phyloP scores from a whole-genome alignment of 2,888 invertebrate species.

The Sphaerolaimus hirsutus region DNA sequence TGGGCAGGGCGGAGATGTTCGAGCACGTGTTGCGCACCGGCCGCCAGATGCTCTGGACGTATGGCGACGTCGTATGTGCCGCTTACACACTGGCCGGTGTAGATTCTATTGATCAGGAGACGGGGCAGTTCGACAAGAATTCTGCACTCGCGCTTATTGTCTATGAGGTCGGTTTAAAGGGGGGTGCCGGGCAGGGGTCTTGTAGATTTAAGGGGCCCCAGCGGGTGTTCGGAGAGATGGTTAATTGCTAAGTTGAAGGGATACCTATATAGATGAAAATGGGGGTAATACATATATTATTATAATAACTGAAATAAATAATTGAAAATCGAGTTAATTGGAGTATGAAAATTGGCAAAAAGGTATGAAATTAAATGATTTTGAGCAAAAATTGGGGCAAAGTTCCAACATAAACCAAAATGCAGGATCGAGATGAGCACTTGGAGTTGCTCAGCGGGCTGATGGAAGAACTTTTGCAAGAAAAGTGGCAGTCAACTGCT shows the following conservation, averaged over 20 bases:
- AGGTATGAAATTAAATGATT: too few relatives aligned
- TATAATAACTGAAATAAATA: too few relatives aligned
- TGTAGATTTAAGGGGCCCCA: too few relatives aligned
- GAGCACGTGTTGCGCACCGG: slow-evolving; percentile 87
- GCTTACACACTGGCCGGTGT: slow-evolving; percentile 81
- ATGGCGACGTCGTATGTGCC: slow-evolving; percentile 72
- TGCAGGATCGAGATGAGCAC: slow-evolving; percentile 71
- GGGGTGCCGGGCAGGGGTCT: neutral
- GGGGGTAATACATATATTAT: too few relatives aligned
- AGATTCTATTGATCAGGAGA: slow-evolving; percentile 72
- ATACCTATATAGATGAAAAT: too few relatives aligned
- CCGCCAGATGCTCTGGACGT: slow-evolving; percentile 87
- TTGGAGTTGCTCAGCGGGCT: slow-evolving; percentile 79
- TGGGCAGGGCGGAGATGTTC: slow-evolving; percentile 79
- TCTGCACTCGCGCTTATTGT: slow-evolving; percentile 83
- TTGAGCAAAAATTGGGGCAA: too few relatives aligned
- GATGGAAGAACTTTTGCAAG: slow-evolving; percentile 67
- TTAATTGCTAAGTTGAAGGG: too few relatives aligned
- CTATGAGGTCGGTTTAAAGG: slow-evolving; percentile 58
- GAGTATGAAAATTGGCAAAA: too few relatives aligned
- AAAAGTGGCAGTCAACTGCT: slow-evolving; percentile 93
- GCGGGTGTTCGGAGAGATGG: too few relatives aligned
- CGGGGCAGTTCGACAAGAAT: slow-evolving; percentile 74
- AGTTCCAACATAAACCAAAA: too few relatives aligned
- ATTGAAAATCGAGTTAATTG: too few relatives aligned